These are phyloP conservation scores for Cepaea hortensis DNA, from an alignment of 2,888 invertebrate genomes.

Conservation along the genomic window DNA sequence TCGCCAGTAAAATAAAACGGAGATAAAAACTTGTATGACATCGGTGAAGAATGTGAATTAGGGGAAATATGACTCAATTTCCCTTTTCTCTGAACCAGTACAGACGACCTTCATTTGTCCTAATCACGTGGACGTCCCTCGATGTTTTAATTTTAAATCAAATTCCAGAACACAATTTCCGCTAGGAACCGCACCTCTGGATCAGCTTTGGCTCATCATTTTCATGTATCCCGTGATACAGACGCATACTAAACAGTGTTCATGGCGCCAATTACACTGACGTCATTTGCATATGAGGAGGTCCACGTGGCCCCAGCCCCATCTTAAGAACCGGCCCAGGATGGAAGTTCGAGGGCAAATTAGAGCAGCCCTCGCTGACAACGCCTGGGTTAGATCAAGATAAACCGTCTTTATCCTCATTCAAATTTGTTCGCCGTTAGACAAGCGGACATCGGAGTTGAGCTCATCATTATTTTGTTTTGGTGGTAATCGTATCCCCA, in stretches of 20 bases:
- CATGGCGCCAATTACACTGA: conserved; percentile 46
- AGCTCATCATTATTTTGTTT: conserved; percentile 38
- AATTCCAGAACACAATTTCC: conserved; percentile 48
- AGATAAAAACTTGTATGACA: not conserved
- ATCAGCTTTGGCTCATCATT: conserved; percentile 46
- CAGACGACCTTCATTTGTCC: conserved; percentile 41
- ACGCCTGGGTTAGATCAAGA: conserved; percentile 45
- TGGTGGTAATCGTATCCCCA: conserved; percentile 32
- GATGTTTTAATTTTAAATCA: conserved; percentile 49
- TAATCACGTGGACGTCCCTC: conserved; percentile 30
- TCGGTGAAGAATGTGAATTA: conserved; percentile 10
- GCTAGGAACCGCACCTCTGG: conserved; percentile 18
- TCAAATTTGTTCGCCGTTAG: conserved; percentile 41
- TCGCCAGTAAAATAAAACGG: not conserved
- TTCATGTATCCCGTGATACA: conserved; percentile 37
- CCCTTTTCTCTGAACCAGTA: conserved; percentile 23
- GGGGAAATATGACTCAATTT: conserved; percentile 39
- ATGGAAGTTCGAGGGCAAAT: conserved; percentile 40
- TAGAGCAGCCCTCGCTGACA: conserved; percentile 45
- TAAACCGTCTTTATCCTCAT: conserved; percentile 46
- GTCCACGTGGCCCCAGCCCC: conserved; percentile 34
- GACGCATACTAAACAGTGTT: conserved; percentile 43
- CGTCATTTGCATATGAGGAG: conserved; percentile 44
- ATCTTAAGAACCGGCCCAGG: conserved; percentile 24
- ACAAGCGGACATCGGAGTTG: conserved; percentile 2